Evolutionary conservation across 2,888 invertebrate species (phyloP), one percentile per base, ranked within the genome.

Genomic region (Cosmia trapezina): DNA sequence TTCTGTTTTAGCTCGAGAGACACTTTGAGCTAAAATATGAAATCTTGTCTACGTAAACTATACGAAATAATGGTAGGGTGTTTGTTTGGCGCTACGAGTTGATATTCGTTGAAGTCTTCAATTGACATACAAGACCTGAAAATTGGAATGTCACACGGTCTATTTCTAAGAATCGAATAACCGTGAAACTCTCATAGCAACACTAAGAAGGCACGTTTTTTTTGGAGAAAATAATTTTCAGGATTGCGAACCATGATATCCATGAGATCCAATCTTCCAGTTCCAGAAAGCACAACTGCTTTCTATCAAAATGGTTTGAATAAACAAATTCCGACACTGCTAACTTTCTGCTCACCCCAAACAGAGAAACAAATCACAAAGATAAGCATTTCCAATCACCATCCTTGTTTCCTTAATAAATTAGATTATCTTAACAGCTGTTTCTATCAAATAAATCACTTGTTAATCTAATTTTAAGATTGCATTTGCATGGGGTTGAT

Each of bases 321-420:
- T 19, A 51, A n/a, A n/a, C 11, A 59, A 64, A 57, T 67, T 56
- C 2, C 19, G 9, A 53, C 56, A 59, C 11, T 14, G 11, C 7
- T 6, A n/a, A 70, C 22, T 49, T 64, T 60, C 41, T 61, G 33
- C 49, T 14, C 19, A 54, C 49, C 28, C 19, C 11, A 69, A 70
- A 61, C 22, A 57, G n/a, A 43, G 8, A 59, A 74, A 70, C 49
- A 62, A 70, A 67, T 67, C 70, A 45, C 59, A 12, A 37, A 59
- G 71, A 67, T 72, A 64, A 71, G 37, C 37, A 56, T 61, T 53
- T 47, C 64, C n/a, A 72, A 70, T 80, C 75, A 64, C 54, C 64
- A 63, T 8, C 11, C 22, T 22, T 19, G 57, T 28, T 70, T 75
- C 41, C 68, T 47, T 49, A 59, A 80, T 81, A 74, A 83, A 83